A percentile compares a stretch with the other conserved stretches of the same genome.
phyloP scores from a whole-genome alignment of 2,113 vertebrate genomes.

The Coregonus clupeaformis region DNA sequence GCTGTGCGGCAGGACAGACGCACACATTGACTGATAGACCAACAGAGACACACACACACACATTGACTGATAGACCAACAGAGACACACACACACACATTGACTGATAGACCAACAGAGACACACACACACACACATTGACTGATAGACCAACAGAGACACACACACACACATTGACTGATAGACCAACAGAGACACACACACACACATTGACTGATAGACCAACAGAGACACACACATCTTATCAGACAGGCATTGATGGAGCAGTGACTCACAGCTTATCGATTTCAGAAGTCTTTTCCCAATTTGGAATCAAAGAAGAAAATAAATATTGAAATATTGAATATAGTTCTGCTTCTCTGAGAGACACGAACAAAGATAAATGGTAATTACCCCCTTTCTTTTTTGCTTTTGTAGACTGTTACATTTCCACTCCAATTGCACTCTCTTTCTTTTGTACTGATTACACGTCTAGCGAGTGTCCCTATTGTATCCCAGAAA shows the following conservation, averaged over 20 bases:
- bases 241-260: slow-evolving; percentile 1
- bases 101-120: not conserved
- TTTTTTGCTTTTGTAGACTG: not conserved
- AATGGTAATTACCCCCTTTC: not conserved
- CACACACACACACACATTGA: not conserved
- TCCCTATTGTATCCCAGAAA: not conserved
- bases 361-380: not conserved
- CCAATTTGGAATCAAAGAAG: slow-evolving; percentile 11
- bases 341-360: not conserved
- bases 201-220: not conserved
- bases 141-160: not conserved
- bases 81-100: too few relatives aligned
- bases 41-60: too few relatives aligned
- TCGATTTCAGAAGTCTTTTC: slow-evolving; percentile 18
- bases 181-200: not conserved
- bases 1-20: not conserved
- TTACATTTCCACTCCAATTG: not conserved
- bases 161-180: not conserved
- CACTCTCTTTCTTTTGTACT: not conserved
- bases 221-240: slow-evolving; percentile 9
- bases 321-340: not conserved
- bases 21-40: not conserved
- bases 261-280: slow-evolving; percentile 9
- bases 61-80: too few relatives aligned
- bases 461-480: not conserved